Base-by-base conservation (phyloP, 2,888 invertebrate genomes). In the Apomyelois bistriatella region DNA sequence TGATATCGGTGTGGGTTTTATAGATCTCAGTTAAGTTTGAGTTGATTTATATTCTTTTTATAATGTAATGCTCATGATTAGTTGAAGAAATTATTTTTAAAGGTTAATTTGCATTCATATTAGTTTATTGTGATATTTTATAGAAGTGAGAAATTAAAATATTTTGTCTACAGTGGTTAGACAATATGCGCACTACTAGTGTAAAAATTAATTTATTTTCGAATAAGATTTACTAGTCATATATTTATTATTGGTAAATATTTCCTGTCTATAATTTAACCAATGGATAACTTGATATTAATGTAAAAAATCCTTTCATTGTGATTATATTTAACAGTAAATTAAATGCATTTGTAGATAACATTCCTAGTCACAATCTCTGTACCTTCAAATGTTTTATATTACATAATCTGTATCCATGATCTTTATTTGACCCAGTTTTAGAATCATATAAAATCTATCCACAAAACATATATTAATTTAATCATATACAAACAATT, bases 281-380 rank as follows among this genome's bases (percentile, higher is more conserved):
- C 36, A 48, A 12, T 48, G 15, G 17, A 37, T 48, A 37, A 17
- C 1, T n/a, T 22, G 17, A 12, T n/a, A 15, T 28, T 43, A 28
- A 10, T 15, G 9, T 30, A 30, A 15, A 1, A 10, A 22, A 37
- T 16, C 7, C 13, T 12, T 12, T 30, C 12, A 46, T 30, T n/a
- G n/a, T 43, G 6, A 28, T 22, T 15, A 16, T 40, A 8, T 13
- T 7, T 8, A 9, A 48, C 17, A 48, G 37, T 37, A 36, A 38
- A 12, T 48, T 16, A 38, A 22, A 55, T 58, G 76, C 75, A 75
- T 79, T 76, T 76, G 67, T 70, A 69, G 66, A 68, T 72, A 65
- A 76, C 77, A 82, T 81, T 81, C 81, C 81, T 77, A 74, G 72
- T 72, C 66, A 58, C 61, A 53, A 52, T 15, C 57, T 56, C 15